Percentiles rank a stretch among this genome's conserved stretches.
Evolutionary conservation across 2,888 invertebrate genomes (phyloP).

Genomic region (Allolobophora icterica): DNA sequence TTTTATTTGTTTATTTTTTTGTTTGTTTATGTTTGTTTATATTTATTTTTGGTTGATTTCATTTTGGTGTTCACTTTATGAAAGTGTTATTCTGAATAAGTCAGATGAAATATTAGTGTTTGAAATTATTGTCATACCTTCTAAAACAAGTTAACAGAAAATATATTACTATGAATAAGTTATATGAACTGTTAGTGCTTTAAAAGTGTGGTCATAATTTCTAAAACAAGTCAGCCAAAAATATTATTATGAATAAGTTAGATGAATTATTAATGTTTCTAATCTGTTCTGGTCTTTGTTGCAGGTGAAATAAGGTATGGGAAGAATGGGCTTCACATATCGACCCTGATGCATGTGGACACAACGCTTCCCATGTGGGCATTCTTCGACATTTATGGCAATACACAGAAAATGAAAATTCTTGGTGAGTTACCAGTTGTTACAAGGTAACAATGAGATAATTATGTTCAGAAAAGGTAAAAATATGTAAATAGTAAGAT

Average conservation of each 20-base stretch:
- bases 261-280: neutral
- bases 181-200: too few species aligned
- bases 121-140: neutral
- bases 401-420: constrained; percentile 79
- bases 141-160: neutral
- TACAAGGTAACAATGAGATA: neutral
- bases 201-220: neutral
- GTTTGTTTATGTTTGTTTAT: too few species aligned
- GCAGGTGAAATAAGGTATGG: constrained; percentile 72
- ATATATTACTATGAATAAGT: neutral
- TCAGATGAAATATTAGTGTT: too few species aligned
- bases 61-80: neutral
- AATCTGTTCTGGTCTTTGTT: neutral
- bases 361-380: constrained; percentile 90
- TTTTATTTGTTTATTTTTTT: too few species aligned
- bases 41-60: neutral
- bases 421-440: constrained; percentile 60
- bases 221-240: neutral
- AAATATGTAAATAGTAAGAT: neutral
- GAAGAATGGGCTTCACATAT: constrained; percentile 81
- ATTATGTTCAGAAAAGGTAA: neutral
- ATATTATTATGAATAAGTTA: neutral
- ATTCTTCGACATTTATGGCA: constrained; percentile 94
- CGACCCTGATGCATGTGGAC: constrained; percentile 93
- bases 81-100: too few species aligned